Conservation (phyloP, 2,888 invertebrate genomes). For the Idaea biselata region DNA sequence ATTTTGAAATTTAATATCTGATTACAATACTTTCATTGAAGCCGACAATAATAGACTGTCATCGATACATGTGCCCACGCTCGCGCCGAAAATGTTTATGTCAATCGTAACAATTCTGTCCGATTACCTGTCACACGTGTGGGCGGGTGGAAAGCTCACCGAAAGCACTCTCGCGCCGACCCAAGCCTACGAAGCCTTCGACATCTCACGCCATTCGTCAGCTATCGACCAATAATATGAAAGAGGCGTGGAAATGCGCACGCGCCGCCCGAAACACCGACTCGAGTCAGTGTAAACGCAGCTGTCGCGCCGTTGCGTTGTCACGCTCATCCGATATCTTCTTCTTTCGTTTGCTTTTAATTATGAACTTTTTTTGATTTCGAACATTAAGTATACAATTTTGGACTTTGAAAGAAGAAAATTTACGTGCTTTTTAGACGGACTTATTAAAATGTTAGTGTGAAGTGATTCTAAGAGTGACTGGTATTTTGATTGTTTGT, state of each 20-base stretch:
- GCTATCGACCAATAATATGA: conserved; percentile 48
- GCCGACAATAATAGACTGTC: conserved; percentile 46
- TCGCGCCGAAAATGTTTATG: conserved; percentile 44
- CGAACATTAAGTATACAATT: conserved; percentile 37
- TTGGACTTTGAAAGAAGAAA: conserved; percentile 28
- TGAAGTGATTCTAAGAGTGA: conserved; percentile 56
- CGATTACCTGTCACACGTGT: conserved; percentile 61
- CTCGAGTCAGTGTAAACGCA: conserved; percentile 66
- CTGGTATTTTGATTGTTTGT: conserved; percentile 41
- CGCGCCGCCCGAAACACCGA: conserved; percentile 64
- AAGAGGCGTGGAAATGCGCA: conserved; percentile 64
- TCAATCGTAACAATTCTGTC: conserved; percentile 51
- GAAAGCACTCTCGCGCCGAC: conserved; percentile 39
- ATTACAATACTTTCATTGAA: conserved; percentile 23
- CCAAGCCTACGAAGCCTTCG: conserved; percentile 51
- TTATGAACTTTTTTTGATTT: conserved; percentile 62
- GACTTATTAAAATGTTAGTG: conserved; percentile 52
- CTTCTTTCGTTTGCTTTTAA: conserved; percentile 47
- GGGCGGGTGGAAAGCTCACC: conserved; percentile 69
- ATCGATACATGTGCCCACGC: conserved; percentile 65
- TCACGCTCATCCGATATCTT: conserved; percentile 47
- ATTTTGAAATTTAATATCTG: neutral
- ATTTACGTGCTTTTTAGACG: conserved; percentile 33
- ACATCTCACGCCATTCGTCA: conserved; percentile 55
- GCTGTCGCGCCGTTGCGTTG: conserved; percentile 57